A percentile compares a stretch with the other conserved stretches of the same genome.
These are phyloP conservation scores for Turritopsis rubra DNA, from an alignment of 30 jellyfish, hydroid and myxozoan genomes.

Conservation along the genomic window DNA sequence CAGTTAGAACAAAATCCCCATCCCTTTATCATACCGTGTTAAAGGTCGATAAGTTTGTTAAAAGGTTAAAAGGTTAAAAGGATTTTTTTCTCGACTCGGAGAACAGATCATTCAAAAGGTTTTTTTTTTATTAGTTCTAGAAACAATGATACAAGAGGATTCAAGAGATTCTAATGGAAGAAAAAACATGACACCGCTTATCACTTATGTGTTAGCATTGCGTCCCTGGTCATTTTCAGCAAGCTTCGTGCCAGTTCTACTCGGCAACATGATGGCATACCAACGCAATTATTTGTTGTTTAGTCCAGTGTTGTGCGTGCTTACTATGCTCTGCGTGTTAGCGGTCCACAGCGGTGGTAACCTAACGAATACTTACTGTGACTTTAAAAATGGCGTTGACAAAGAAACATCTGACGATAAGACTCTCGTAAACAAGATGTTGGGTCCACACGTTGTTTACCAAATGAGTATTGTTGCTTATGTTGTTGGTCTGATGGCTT, in stretches of 20 bases:
- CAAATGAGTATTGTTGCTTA: slow-evolving; percentile 48
- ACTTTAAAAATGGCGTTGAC: slow-evolving; percentile 59
- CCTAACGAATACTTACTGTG: slow-evolving; percentile 75
- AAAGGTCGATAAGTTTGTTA: no score
- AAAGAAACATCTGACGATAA: slow-evolving; percentile 62
- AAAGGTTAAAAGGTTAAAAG: no score
- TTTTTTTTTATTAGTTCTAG: background rate
- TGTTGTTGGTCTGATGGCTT: slow-evolving; percentile 44
- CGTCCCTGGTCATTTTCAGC: slow-evolving; percentile 98
- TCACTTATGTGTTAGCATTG: slow-evolving; percentile 50
- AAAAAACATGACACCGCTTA: background rate
- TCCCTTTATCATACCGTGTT: no score
- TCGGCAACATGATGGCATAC: slow-evolving; percentile 61
- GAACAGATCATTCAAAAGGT: no score
- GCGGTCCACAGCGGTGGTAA: slow-evolving; percentile 51
- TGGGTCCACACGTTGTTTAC: slow-evolving; percentile 54
- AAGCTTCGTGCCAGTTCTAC: slow-evolving; percentile 65
- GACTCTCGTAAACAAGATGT: slow-evolving; percentile 58
- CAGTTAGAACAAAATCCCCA: no score
- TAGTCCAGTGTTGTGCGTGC: background rate
- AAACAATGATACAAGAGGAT: background rate
- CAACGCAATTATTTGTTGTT: slow-evolving; percentile 30
- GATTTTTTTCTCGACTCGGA: no score
- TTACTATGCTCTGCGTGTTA: slow-evolving; percentile 9
- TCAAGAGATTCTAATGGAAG: background rate